Conservation (phyloP, 2,888 invertebrate species). For the Hypomecis atomaria region DNA sequence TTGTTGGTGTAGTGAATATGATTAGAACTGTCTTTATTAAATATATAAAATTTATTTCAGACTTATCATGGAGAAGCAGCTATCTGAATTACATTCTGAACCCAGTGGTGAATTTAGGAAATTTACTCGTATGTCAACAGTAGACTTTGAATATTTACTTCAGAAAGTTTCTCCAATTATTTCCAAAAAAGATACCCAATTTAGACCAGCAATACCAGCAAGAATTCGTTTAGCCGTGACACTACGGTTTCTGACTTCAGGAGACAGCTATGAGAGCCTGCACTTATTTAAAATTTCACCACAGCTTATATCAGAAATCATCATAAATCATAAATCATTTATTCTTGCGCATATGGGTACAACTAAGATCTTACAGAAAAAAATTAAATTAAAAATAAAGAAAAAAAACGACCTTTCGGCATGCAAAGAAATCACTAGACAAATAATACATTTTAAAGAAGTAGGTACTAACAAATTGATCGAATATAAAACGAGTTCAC, state of each 20-base stretch:
- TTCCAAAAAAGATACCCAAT: slow-evolving; percentile 35
- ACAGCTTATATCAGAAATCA: slow-evolving; percentile 22
- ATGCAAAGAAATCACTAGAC: too few species aligned
- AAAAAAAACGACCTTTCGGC: too few species aligned
- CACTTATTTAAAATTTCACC: slow-evolving; percentile 34
- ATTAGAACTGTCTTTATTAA: too few species aligned
- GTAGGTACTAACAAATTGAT: too few species aligned
- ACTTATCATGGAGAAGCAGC: background rate
- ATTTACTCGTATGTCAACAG: slow-evolving; percentile 31
- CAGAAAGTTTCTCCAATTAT: slow-evolving; percentile 32
- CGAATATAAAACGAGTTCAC: too few species aligned
- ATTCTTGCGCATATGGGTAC: too few species aligned
- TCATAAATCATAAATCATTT: too few species aligned
- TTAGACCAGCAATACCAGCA: slow-evolving; percentile 27
- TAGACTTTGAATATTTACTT: slow-evolving; percentile 34
- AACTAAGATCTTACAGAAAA: too few species aligned
- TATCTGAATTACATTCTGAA: background rate
- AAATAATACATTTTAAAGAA: too few species aligned
- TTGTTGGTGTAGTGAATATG: too few species aligned
- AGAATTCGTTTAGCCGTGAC: slow-evolving; percentile 33
- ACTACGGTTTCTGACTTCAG: slow-evolving; percentile 30
- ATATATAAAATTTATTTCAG: slow-evolving; percentile 1
- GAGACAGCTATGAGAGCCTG: slow-evolving; percentile 34
- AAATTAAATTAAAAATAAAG: too few species aligned
- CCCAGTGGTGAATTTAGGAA: slow-evolving; percentile 28